phyloP scores from a whole-genome alignment of 2,797 vertebrate genomes.

The Sebastes taczanowskii region DNA sequence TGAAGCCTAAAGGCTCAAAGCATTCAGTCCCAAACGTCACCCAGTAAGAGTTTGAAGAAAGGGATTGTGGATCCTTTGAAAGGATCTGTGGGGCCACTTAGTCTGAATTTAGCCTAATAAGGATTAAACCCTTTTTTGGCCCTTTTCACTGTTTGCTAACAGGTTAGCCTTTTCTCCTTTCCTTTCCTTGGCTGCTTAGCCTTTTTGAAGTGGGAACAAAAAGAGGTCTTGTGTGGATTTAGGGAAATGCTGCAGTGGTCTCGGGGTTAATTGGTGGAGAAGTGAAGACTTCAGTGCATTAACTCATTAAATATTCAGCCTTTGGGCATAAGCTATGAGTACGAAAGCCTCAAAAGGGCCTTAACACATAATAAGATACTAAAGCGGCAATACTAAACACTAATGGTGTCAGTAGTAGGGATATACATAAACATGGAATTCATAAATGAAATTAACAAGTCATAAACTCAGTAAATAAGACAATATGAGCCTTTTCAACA shows the following conservation, averaged over 20 bases:
- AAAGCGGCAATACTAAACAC: constrained; percentile 74
- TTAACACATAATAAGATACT: constrained; percentile 78
- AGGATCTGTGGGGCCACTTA: constrained; percentile 92
- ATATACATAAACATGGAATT: constrained; percentile 12
- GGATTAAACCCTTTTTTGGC: constrained; percentile 93
- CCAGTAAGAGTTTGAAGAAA: constrained; percentile 65
- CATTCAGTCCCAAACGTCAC: constrained; percentile 62
- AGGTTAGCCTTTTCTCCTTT: constrained; percentile 97
- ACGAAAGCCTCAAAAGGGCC: constrained; percentile 77
- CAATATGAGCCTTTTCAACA: not conserved
- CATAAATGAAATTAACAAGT: not conserved
- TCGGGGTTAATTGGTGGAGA: constrained; percentile 96
- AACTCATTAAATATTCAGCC: constrained; percentile 95
- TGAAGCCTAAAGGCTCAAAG: constrained; percentile 68
- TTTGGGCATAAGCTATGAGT: constrained; percentile 78
- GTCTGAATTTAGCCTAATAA: constrained; percentile 97
- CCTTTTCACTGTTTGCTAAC: constrained; percentile 91
- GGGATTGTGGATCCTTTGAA: constrained; percentile 68
- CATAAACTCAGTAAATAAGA: not conserved
- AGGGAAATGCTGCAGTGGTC: constrained; percentile 93
- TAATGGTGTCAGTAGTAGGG: constrained; percentile 31
- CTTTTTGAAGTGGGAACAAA: constrained; percentile 89
- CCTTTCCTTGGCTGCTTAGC: constrained; percentile 90
- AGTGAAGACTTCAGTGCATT: constrained; percentile 91
- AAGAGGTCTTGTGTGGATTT: constrained; percentile 91